phyloP scores from a whole-genome alignment of 2,113 vertebrate species.

The Periophthalmus modestus region DNA sequence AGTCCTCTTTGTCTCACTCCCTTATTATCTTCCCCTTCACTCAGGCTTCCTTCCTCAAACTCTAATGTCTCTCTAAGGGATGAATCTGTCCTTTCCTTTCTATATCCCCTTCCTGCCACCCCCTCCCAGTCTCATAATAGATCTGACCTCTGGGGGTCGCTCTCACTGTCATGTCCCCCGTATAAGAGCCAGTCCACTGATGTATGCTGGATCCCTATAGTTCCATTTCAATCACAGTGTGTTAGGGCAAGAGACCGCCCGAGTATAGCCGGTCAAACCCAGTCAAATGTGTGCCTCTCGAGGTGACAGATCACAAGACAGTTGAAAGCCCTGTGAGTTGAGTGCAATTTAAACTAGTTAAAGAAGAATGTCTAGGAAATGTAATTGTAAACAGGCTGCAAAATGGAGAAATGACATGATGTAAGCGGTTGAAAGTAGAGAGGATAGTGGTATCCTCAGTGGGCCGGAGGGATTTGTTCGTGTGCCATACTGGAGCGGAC shows the following conservation, averaged over 20 bases:
- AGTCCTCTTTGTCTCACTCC: conserved; percentile 21
- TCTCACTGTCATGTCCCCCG: conserved; percentile 40
- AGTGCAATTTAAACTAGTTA: conserved; percentile 13
- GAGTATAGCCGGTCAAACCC: conserved; percentile 26
- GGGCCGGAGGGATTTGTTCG: neutral
- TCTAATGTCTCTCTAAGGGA: conserved; percentile 55
- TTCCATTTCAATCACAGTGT: conserved; percentile 48
- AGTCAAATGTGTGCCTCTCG: conserved; percentile 19
- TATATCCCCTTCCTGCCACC: conserved; percentile 58
- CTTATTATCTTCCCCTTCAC: conserved; percentile 45
- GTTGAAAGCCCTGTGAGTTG: neutral
- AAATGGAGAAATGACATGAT: conserved; percentile 26
- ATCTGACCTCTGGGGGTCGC: conserved; percentile 49
- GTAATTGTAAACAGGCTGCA: conserved; percentile 6
- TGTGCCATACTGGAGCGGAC: neutral
- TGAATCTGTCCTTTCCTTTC: conserved; percentile 39
- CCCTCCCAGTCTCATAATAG: conserved; percentile 49
- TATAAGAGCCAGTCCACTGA: conserved; percentile 35
- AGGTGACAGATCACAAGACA: neutral
- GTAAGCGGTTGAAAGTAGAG: conserved; percentile 27
- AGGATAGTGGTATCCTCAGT: neutral
- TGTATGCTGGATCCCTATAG: conserved; percentile 27
- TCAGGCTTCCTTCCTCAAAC: conserved; percentile 60
- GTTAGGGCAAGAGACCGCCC: conserved; percentile 17
- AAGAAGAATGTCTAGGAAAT: conserved; percentile 1